These are phyloP conservation scores for Holothuria glaberrima DNA, from an alignment of 35 echinoderm and acorn worm genomes.

Conservation along the genomic window DNA sequence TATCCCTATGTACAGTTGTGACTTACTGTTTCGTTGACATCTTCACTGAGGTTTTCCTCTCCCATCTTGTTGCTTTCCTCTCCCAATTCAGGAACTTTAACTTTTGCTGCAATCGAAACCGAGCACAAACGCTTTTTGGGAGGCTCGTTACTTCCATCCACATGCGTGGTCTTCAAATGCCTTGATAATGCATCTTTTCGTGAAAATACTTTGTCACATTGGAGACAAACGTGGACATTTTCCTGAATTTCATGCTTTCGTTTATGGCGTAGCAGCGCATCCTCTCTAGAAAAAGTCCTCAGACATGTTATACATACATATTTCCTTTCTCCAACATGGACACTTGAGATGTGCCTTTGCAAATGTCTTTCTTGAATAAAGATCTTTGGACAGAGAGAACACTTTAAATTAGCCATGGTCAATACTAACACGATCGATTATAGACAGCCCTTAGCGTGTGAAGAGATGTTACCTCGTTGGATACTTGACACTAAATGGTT, in stretches of 20 bases:
- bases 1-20: not conserved
- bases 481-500: not conserved
- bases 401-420: not conserved
- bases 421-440: not conserved
- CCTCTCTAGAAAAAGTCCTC: conserved; percentile 6
- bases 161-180: conserved; percentile 5
- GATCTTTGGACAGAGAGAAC: conserved; percentile 33
- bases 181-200: conserved; percentile 30
- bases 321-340: conserved; percentile 26
- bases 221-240: conserved; percentile 1
- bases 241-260: conserved; percentile 7
- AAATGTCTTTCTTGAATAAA: conserved; percentile 12
- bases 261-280: conserved; percentile 12
- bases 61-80: conserved; percentile 8
- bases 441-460: not conserved
- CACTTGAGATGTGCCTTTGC: conserved; percentile 25
- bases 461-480: conserved; percentile 2
- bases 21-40: conserved; percentile 14
- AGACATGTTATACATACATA: conserved; percentile 22
- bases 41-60: not conserved
- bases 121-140: conserved; percentile 33
- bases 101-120: conserved; percentile 11
- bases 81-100: not conserved
- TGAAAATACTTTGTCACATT: conserved; percentile 17
- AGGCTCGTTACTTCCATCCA: conserved; percentile 14